Percentiles rank a stretch among this genome's conserved stretches.
phyloP scores from a whole-genome alignment of 2,888 invertebrate species.

The Scaptomyza polygonia region DNA sequence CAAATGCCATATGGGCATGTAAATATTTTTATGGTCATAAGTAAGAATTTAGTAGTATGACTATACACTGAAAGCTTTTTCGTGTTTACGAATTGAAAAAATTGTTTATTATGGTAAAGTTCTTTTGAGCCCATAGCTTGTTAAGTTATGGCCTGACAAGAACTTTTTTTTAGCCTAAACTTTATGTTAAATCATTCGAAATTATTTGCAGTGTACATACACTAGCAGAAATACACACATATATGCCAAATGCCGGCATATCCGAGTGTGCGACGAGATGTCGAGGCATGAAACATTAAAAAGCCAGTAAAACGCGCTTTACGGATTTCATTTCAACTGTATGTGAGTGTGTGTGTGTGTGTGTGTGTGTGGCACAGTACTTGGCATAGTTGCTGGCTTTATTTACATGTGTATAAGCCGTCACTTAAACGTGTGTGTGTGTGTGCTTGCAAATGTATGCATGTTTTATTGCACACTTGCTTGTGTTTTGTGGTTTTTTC shows the following conservation, averaged over 20 bases:
- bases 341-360: constrained; percentile 12
- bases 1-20: constrained; percentile 70
- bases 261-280: constrained; percentile 53
- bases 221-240: constrained; percentile 1
- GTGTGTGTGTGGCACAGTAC: constrained; percentile 47
- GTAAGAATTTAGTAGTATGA: constrained; percentile 74
- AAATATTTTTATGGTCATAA: constrained; percentile 81
- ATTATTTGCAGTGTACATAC: constrained; percentile 3
- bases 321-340: constrained; percentile 73
- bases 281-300: constrained; percentile 69
- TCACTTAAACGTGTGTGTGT: neutral
- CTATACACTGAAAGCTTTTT: constrained; percentile 22
- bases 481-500: constrained; percentile 74
- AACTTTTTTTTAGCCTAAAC: neutral
- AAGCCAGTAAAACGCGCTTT: constrained; percentile 80
- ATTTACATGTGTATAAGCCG: constrained; percentile 36
- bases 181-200: neutral
- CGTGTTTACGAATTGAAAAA: neutral
- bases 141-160: too few species aligned
- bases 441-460: constrained; percentile 66
- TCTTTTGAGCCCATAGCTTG: neutral
- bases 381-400: constrained; percentile 66
- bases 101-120: neutral
- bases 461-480: constrained; percentile 77
- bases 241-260: constrained; percentile 49